Evolutionary conservation across 1,140 invertebrate genomes (phyloP).

Genomic region (Dryas iulia): DNA sequence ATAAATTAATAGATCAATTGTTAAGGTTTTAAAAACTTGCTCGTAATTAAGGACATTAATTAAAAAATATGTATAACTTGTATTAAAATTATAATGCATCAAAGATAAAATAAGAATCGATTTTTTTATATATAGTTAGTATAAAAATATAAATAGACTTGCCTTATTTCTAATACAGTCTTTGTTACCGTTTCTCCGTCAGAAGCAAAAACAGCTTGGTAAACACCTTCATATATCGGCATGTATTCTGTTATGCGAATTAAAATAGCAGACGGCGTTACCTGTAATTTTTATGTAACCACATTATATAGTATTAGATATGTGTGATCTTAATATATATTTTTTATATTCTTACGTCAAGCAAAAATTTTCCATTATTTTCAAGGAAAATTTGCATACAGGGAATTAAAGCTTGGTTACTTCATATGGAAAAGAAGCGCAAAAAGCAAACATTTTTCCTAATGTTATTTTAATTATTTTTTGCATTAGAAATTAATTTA

Average conservation of each 20-base stretch:
- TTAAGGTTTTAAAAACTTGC: no score
- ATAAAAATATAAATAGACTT: conserved; percentile 1
- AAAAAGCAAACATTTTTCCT: no score
- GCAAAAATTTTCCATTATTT: no score
- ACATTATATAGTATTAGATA: background rate
- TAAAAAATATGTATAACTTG: background rate
- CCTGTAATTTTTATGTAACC: conserved; percentile 20
- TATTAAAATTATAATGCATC: background rate
- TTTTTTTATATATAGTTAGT: background rate
- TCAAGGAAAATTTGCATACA: no score
- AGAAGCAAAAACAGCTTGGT: conserved; percentile 39
- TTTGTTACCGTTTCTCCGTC: conserved; percentile 37
- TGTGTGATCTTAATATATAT: background rate
- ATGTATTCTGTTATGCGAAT: conserved; percentile 40
- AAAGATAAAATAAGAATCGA: no score
- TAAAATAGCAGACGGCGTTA: conserved; percentile 23
- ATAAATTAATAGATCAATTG: no score
- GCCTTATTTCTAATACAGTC: conserved; percentile 46
- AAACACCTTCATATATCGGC: conserved; percentile 39
- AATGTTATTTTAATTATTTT: no score
- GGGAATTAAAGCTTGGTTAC: no score
- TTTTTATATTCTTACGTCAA: background rate
- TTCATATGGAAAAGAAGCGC: no score
- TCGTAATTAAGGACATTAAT: no score
- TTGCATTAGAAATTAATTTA: no score